phyloP scores from a whole-genome alignment of 2,888 invertebrate genomes.

The Apodemia zela region DNA sequence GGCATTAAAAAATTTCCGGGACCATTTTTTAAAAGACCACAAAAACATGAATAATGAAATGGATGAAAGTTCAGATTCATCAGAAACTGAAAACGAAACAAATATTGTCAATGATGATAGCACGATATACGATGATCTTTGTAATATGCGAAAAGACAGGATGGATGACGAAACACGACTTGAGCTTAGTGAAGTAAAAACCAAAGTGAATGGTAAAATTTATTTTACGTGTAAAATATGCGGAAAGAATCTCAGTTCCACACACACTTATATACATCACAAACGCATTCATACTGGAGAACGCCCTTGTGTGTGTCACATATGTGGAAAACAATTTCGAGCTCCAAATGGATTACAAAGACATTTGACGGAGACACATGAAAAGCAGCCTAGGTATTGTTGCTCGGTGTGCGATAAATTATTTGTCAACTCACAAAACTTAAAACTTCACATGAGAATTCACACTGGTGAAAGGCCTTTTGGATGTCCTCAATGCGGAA shows the following conservation, averaged over 20 bases:
- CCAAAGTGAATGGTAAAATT: slow-evolving; percentile 70
- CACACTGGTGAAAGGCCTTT: slow-evolving; percentile 82
- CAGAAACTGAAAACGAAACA: slow-evolving; percentile 37
- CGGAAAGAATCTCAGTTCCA: slow-evolving; percentile 80
- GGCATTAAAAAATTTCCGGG: slow-evolving; percentile 54
- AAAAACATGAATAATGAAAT: slow-evolving; percentile 22
- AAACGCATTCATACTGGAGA: slow-evolving; percentile 84
- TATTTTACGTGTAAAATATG: slow-evolving; percentile 81
- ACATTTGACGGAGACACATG: slow-evolving; percentile 83
- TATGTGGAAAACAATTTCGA: slow-evolving; percentile 84
- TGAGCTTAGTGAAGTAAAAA: slow-evolving; percentile 49
- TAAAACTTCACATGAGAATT: slow-evolving; percentile 80
- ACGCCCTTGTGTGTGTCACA: slow-evolving; percentile 83
- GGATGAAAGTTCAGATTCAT: slow-evolving; percentile 38
- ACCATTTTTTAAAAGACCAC: slow-evolving; percentile 50
- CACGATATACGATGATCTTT: slow-evolving; percentile 55
- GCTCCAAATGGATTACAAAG: slow-evolving; percentile 82
- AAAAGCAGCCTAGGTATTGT: slow-evolving; percentile 78
- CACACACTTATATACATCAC: slow-evolving; percentile 83
- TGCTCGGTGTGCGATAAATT: slow-evolving; percentile 77
- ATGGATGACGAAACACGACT: slow-evolving; percentile 55
- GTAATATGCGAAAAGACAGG: slow-evolving; percentile 54
- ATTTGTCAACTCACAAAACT: slow-evolving; percentile 82
- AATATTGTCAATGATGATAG: slow-evolving; percentile 26
- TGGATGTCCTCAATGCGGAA: slow-evolving; percentile 81